These are phyloP conservation scores for Pilophorus perplexus DNA, from an alignment of 2,888 invertebrate genomes.

Conservation along the genomic window DNA sequence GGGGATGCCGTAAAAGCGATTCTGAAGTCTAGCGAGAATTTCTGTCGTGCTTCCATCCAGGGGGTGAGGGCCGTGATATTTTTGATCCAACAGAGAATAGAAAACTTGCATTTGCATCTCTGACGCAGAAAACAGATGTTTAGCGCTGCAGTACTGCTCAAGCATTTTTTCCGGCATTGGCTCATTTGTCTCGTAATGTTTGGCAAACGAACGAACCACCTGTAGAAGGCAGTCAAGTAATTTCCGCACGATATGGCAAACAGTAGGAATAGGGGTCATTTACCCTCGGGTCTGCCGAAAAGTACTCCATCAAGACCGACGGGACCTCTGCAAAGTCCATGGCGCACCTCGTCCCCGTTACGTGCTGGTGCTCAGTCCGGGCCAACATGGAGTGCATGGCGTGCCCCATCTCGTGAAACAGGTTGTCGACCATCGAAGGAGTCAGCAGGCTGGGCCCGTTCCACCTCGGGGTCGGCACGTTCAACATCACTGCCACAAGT, in stretches of 20 bases:
- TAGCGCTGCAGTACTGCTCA: constrained; percentile 76
- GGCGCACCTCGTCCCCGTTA: constrained; percentile 93
- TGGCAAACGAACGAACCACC: constrained; percentile 73
- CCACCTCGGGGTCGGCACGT: constrained; percentile 73
- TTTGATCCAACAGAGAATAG: constrained; percentile 88
- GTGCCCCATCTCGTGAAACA: constrained; percentile 99
- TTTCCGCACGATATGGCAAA: background rate
- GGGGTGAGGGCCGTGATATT: constrained; percentile 71
- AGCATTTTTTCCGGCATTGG: constrained; percentile 77
- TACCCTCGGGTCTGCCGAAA: constrained; percentile 82
- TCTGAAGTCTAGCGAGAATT: constrained; percentile 72
- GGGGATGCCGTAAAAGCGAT: constrained; percentile 79
- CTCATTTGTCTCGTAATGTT: constrained; percentile 86
- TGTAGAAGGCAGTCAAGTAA: background rate
- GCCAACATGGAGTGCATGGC: constrained; percentile 99
- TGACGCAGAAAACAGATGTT: constrained; percentile 82
- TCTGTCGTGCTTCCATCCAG: constrained; percentile 62
- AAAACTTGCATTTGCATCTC: constrained; percentile 83
- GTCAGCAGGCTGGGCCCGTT: constrained; percentile 75
- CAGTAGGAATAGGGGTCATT: background rate
- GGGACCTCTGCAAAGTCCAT: constrained; percentile 99
- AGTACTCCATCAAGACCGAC: constrained; percentile 98
- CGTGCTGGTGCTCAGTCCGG: constrained; percentile 92
- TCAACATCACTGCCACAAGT: constrained; percentile 89
- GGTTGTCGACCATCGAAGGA: constrained; percentile 85